Conservation (phyloP, 2,888 invertebrate species). For the Parnassius mnemosyne region DNA sequence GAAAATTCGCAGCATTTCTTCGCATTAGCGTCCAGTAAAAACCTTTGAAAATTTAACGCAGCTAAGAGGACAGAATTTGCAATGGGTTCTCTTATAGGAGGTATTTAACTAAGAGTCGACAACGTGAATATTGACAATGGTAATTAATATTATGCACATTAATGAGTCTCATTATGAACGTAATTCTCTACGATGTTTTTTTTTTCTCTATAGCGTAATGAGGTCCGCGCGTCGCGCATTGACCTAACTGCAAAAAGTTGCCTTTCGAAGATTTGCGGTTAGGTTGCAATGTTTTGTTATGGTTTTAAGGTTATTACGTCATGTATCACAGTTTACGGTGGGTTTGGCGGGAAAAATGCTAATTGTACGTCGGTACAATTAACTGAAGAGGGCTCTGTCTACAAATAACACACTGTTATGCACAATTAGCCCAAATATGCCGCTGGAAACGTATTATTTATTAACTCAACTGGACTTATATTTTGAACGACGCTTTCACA, state of each 20-base stretch:
- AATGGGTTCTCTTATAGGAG: neutral
- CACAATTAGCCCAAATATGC: conserved; percentile 28
- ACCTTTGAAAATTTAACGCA: neutral
- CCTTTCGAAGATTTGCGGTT: neutral
- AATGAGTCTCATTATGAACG: conserved; percentile 51
- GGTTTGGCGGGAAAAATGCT: conserved; percentile 59
- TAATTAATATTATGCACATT: conserved; percentile 60
- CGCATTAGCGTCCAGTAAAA: conserved; percentile 17
- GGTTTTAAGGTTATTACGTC: conserved; percentile 43
- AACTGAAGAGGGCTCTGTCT: conserved; percentile 18
- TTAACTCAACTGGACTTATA: conserved; percentile 37
- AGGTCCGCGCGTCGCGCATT: conserved; percentile 19
- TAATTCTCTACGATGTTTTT: conserved; percentile 34
- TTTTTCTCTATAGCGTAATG: conserved; percentile 14
- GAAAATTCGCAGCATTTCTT: conserved; percentile 31
- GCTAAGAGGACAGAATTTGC: neutral
- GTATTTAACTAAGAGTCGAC: conserved; percentile 43
- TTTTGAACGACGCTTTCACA: conserved; percentile 51
- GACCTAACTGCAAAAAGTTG: conserved; percentile 15
- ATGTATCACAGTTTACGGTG: conserved; percentile 55
- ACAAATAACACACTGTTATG: conserved; percentile 13
- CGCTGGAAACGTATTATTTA: conserved; percentile 27
- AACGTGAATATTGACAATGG: conserved; percentile 69
- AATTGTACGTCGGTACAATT: conserved; percentile 29
- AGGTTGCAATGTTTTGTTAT: conserved; percentile 28